Evolutionary conservation across 1,140 invertebrate species (phyloP).

Genomic region (Euura lappo): DNA sequence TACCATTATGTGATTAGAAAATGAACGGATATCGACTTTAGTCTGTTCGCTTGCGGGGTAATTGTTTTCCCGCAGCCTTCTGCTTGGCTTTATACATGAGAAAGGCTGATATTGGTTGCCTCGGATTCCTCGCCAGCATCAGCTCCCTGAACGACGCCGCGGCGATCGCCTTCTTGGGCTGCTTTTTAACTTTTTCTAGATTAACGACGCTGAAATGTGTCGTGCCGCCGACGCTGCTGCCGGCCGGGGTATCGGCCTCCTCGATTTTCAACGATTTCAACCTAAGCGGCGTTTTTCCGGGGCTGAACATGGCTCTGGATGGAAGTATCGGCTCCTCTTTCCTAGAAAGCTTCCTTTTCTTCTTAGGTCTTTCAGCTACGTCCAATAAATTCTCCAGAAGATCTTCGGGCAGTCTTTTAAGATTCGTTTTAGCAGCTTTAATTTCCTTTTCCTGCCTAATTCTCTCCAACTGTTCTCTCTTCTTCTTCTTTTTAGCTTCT

Average conservation of each 20-base stretch:
- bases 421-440: background rate
- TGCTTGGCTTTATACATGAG: constrained; percentile 38
- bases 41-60: background rate
- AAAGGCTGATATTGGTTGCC: constrained; percentile 33
- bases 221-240: constrained; percentile 32
- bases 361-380: constrained; percentile 16
- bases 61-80: constrained; percentile 22
- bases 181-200: constrained; percentile 29
- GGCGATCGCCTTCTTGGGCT: constrained; percentile 3
- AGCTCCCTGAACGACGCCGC: constrained; percentile 30
- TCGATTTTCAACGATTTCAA: constrained; percentile 16
- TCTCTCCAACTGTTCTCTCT: background rate
- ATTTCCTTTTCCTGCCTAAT: constrained; percentile 10
- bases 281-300: background rate
- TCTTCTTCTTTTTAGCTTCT: constrained; percentile 21
- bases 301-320: constrained; percentile 24
- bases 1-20: no score
- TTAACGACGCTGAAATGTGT: constrained; percentile 37
- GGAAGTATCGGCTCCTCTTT: constrained; percentile 18
- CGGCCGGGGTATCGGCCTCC: constrained; percentile 23
- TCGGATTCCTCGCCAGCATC: constrained; percentile 37
- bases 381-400: constrained; percentile 37
- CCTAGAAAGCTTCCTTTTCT: constrained; percentile 27
- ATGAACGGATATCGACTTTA: no score
- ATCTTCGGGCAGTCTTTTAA: constrained; percentile 36